Evolutionary conservation across 1,140 invertebrate species (phyloP), one percentile per base, ranked within the genome.

Genomic region (Maniola jurtina): DNA sequence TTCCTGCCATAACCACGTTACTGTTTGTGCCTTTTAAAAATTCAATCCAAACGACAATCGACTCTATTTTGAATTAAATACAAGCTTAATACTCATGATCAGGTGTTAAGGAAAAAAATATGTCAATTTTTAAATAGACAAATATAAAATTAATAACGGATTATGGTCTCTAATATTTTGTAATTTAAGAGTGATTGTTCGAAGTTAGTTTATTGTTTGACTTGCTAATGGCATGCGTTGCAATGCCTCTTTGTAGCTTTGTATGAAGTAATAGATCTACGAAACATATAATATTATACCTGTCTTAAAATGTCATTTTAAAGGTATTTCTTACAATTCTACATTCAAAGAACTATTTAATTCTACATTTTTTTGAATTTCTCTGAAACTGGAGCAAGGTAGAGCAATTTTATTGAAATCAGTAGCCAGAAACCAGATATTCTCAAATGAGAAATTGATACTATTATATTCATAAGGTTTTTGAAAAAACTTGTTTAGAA

Each of bases 351-450:
- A 45, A 45, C 13, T n/a, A 45, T n/a, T 45, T 45, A 45, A 11
- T 8, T 1, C 10, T 6, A n/a, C 13, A 14, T 38, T 57, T 42
- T 58, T 59, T 40, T 42, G 36, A 11, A 10, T 25, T 59, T 59
- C 40, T 45, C 45, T 33, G 38, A 36, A 36, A 7, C 54, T n/a
- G 16, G 25, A 25, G 25, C 10, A 5, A 15, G n/a, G 1, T 25
- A 25, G 13, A 25, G 59, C 6, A 52, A 52, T n/a, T n/a, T n/a
- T n/a, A n/a, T 52, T 25, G 5, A 52, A 52, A 52, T n/a, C 55
- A 65, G 56, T 58, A 58, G 47, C 56, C n/a, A 50, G 64, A 50
- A 65, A 65, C 48, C 13, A 40, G 35, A 65, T 65, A 65, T 35
- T 34, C 56, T 48, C 54, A 58, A 65, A 60, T 48, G 11, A 56